Evolutionary conservation across 2,888 invertebrate species (phyloP).

Genomic region (Byasa hedistus): DNA sequence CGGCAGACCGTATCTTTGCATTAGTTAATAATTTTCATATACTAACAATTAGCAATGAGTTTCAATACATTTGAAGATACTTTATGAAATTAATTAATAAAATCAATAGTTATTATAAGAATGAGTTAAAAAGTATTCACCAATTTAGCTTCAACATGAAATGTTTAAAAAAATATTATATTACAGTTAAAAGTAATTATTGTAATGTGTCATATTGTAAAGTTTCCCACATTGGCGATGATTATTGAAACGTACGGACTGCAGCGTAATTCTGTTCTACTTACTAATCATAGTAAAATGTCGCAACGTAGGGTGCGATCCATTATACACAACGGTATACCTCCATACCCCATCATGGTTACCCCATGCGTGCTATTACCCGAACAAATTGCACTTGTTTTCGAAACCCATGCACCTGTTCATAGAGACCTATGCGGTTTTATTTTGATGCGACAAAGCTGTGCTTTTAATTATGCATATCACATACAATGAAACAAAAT

Average conservation of each 20-base stretch:
- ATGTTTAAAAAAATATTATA: background rate
- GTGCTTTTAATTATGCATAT: background rate
- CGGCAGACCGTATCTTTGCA: background rate
- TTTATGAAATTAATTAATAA: too few relatives aligned
- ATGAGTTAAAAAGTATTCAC: too few relatives aligned
- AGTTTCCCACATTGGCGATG: background rate
- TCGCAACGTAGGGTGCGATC: constrained; percentile 39
- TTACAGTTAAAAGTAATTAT: background rate
- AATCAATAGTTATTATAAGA: too few relatives aligned
- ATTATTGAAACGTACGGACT: constrained; percentile 3
- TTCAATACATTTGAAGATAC: too few relatives aligned
- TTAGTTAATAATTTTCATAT: background rate
- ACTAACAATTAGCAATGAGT: too few relatives aligned
- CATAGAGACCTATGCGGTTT: constrained; percentile 27
- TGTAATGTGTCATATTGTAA: background rate
- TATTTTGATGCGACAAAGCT: background rate
- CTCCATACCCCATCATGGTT: constrained; percentile 34
- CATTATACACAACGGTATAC: constrained; percentile 42
- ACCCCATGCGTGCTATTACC: constrained; percentile 30
- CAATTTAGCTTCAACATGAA: too few relatives aligned
- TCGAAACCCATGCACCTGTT: constrained; percentile 35
- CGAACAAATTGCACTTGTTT: constrained; percentile 34
- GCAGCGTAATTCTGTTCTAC: constrained; percentile 31
- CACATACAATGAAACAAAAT: too few relatives aligned
- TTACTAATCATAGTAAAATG: constrained; percentile 47